Conservation (phyloP, 2,797 vertebrate genomes). For the Orestias chungarensis region DNA sequence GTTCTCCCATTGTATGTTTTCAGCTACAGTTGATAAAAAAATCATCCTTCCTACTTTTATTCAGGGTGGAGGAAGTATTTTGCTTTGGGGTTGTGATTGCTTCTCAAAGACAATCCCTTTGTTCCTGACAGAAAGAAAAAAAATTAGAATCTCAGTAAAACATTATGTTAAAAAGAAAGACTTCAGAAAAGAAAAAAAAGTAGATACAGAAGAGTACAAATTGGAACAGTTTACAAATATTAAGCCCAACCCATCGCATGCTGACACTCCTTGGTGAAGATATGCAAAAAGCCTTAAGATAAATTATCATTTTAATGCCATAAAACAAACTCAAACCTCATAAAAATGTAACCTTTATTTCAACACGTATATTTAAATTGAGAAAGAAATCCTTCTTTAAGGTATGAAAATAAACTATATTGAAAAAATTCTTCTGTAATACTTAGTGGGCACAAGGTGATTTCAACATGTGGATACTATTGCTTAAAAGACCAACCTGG, state of each 20-base stretch:
- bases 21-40: constrained; percentile 6
- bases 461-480: background rate
- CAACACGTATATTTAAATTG: background rate
- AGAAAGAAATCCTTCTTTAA: no score
- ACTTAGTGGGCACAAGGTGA: background rate
- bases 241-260: background rate
- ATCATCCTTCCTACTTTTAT: background rate
- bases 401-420: background rate
- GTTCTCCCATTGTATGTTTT: background rate
- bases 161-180: background rate
- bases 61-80: background rate
- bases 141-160: background rate
- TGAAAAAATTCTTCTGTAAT: background rate
- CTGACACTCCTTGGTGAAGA: background rate
- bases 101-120: background rate
- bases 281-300: background rate
- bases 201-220: background rate
- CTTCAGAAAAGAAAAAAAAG: background rate
- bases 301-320: background rate
- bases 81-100: background rate
- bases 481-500: background rate
- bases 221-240: background rate
- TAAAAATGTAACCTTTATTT: background rate
- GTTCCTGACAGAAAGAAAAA: background rate
- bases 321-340: background rate